phyloP scores from a whole-genome alignment of 2,113 vertebrate species.

The Crotalus helleri region DNA sequence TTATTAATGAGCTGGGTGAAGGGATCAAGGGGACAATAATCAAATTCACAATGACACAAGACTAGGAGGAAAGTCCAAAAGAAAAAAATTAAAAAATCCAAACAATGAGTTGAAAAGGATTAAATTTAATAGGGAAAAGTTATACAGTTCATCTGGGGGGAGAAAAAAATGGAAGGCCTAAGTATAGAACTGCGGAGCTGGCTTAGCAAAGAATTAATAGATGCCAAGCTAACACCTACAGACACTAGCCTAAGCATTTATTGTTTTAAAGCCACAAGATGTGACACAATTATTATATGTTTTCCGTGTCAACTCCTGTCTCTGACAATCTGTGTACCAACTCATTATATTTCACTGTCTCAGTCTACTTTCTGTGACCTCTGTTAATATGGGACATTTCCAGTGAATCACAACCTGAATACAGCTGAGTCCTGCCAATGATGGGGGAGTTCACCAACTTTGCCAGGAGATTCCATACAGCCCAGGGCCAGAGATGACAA shows the following conservation, averaged over 20 bases:
- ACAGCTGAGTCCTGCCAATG: neutral
- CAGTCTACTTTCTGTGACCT: neutral
- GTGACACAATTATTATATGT: neutral
- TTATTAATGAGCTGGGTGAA: neutral
- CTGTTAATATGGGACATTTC: neutral
- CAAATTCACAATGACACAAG: neutral
- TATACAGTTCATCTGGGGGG: neutral
- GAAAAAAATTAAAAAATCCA: neutral
- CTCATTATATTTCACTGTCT: neutral
- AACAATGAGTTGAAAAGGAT: neutral
- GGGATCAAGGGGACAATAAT: neutral
- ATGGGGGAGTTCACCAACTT: neutral
- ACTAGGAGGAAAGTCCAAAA: neutral
- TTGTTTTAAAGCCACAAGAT: neutral
- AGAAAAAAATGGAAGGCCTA: neutral
- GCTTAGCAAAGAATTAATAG: neutral
- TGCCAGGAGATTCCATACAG: neutral
- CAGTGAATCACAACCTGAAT: neutral
- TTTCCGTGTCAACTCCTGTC: neutral
- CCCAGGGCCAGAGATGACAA: neutral
- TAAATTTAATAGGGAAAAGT: neutral
- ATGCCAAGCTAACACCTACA: neutral
- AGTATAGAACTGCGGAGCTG: neutral
- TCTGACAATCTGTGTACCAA: neutral
- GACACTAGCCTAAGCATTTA: neutral